Evolutionary conservation across 2,113 vertebrate species (phyloP).

Genomic region (Xenopus tropicalis): UCB_Xtro_10.0 CM004451.2:28192501-28193000

Average conservation of each 20-base stretch:
- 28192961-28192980: too few species aligned
- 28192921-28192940: too few species aligned
- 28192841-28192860: not conserved
- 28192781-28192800: slow-evolving; percentile 8
- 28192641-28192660: slow-evolving; percentile 10
- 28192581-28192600: accelerated
- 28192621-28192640: not conserved
- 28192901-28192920: too few species aligned
- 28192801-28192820: slow-evolving; percentile 22
- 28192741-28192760: slow-evolving; percentile 29
- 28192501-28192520: too few species aligned
- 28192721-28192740: slow-evolving; percentile 11
- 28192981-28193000: too few species aligned
- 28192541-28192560: not conserved
- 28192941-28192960: too few species aligned
- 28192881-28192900: not conserved
- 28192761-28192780: slow-evolving; percentile 25
- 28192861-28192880: slow-evolving; percentile 7
- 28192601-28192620: too few species aligned
- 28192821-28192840: slow-evolving; percentile 18
- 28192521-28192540: too few species aligned
- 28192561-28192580: accelerated
- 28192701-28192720: slow-evolving; percentile 27
- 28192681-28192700: slow-evolving; percentile 32
- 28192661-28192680: slow-evolving; percentile 24